Base-by-base conservation (phyloP, 2,888 invertebrate species). In the Lycocerus yunnanus region DNA sequence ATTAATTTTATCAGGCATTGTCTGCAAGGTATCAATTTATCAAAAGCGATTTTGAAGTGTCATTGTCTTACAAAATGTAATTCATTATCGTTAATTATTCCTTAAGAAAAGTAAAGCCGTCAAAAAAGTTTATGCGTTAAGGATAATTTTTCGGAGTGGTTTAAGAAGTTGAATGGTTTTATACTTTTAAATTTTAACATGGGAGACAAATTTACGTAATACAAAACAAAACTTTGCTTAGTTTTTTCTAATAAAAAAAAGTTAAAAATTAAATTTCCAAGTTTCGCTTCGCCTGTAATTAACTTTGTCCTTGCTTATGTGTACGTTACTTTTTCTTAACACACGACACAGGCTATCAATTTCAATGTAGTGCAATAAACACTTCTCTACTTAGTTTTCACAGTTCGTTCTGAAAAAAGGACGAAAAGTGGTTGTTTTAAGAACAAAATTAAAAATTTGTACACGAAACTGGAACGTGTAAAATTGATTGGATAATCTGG, bases 21-120 rank as follows among this genome's bases (percentile, higher is more conserved):
- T 27, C 61, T 70, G 27, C 18, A 58, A 70, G 69, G 63, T 70
- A 65, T 14, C 16, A 70, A 70, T 70, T 70, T 63, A 70, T 70
- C 69, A 70, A 70, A 70, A 70, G 61, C 63, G 63, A 70, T 70
- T 70, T 61, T 61, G 14, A 70, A 61, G 43, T 65, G 69, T 43
- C 69, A 70, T 63, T 65, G 63, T 63, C 43, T 18, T 18, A 70
- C 63, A 70, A 70, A 70, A 61, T 65, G 63, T 70, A 70, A 70
- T 70, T 70, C 65, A 70, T 70, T 70, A 70, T 61, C 27, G 18
- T 43, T 70, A 65, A 70, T 70, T 70, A 70, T 70, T 43, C 43
- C 63, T 58, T 18, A 27, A 70, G 61, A 70, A 21, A 70, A 61
- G 27, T 15, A 65, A 20, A 27, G 68, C 21, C 20, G 68, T 18